Evolutionary conservation across 92 coral and sea anemone genomes (phyloP), one percentile per base, ranked within the genome.

Genomic region (Heteractis magnifica): DNA sequence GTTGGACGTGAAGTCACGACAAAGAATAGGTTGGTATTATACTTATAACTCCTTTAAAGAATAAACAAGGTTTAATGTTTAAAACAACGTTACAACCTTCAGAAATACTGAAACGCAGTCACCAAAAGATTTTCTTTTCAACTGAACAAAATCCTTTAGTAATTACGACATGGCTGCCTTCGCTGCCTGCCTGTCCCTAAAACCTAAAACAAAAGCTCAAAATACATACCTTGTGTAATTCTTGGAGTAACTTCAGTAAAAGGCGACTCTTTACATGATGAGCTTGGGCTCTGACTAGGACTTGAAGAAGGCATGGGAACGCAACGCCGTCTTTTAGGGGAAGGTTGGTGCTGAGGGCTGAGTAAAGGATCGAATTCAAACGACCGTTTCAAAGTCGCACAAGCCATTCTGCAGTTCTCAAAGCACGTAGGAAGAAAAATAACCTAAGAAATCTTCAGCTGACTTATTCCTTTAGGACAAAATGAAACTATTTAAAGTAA

Each of bases 351-450:
- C 84, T 97, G 99, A 71, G 98, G 97, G 71, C 98, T 97, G 49
- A 95, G 83, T 49, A 97, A 87, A n/a, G 99, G 98, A 78, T 97
- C 99, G 65, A 97, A 94, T 82, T 97, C 99, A 72, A 92, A 94
- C 19, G 99, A 94, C 86, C 99, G 93, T 87, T 97, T 97, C 81
- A 97, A 90, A 34, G 99, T 97, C 81, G 98, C 98, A 92, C 99
- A 97, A 88, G 99, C 98, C 99, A 94, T 97, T 79, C 88, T 91
- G n/a, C 51, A 65, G 56, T 53, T 53, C 76, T 44, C 76, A 68
- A 21, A 60, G 23, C 72, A 72, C 11, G 56, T 16, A 56, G 59
- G 72, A 64, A 72, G 16, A 55, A 55, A 91, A 88, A 91, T 85
- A 82, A 73, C 1, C 56, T 15, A 9, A 23, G 41, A 4, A 41